Evolutionary conservation across 2,797 vertebrate genomes (phyloP).

Genomic region (Gadopsis bispinosus): DNA sequence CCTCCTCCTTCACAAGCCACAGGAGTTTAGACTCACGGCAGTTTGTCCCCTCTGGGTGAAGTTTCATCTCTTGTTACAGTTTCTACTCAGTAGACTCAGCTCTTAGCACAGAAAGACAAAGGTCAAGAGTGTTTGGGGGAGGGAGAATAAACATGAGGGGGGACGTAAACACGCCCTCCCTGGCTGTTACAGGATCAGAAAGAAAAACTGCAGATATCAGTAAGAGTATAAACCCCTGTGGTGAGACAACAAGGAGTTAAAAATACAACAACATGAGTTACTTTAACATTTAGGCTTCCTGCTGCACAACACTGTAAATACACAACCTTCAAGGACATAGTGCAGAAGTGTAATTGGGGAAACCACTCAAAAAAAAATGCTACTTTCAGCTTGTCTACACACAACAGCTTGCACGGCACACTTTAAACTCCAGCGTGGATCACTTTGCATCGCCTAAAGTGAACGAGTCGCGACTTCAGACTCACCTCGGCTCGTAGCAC

Average conservation of each 20-base stretch:
- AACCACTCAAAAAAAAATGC: background rate
- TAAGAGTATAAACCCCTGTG: background rate
- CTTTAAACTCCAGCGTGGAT: background rate
- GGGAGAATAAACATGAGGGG: slow-evolving; percentile 9
- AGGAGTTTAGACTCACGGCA: slow-evolving; percentile 49
- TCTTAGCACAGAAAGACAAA: background rate
- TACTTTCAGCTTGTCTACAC: background rate
- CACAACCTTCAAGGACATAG: background rate
- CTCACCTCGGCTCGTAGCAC: slow-evolving; percentile 82
- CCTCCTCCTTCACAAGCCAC: slow-evolving; percentile 47
- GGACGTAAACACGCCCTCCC: slow-evolving; percentile 29
- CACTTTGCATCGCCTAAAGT: background rate
- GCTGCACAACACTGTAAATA: background rate
- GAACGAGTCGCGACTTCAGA: background rate
- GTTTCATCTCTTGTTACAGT: slow-evolving; percentile 35
- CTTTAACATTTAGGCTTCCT: background rate
- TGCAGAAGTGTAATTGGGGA: background rate
- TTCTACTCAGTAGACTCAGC: slow-evolving; percentile 7
- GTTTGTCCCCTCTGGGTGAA: slow-evolving; percentile 34
- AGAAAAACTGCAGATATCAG: background rate
- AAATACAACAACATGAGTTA: background rate
- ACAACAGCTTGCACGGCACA: background rate
- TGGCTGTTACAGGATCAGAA: background rate
- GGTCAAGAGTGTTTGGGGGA: slow-evolving; percentile 5
- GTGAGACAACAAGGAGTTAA: background rate